Evolutionary conservation across 1,140 invertebrate genomes (phyloP).

Genomic region (Leptinotarsa defecta): DNA sequence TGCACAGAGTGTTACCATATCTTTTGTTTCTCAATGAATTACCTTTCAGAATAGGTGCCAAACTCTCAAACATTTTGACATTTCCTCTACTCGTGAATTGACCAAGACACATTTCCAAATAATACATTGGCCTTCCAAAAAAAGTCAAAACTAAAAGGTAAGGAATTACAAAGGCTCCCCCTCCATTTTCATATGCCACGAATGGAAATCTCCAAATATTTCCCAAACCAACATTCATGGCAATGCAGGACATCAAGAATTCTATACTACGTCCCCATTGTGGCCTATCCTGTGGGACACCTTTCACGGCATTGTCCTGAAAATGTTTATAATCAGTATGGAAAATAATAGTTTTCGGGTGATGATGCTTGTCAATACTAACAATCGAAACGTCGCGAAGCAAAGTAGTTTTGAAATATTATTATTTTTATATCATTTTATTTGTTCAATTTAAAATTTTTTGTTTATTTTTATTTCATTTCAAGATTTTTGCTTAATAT

Average conservation of each 20-base stretch:
- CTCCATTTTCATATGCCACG: slow-evolving; percentile 82
- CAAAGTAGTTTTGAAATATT: too few species aligned
- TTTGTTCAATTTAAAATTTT: too few species aligned
- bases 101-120: slow-evolving; percentile 83
- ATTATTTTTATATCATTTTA: too few species aligned
- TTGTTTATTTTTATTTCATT: too few species aligned
- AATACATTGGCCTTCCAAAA: slow-evolving; percentile 88
- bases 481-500: too few species aligned
- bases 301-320: background rate
- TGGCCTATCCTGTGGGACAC: slow-evolving; percentile 56
- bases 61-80: slow-evolving; percentile 66
- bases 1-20: background rate
- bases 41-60: slow-evolving; percentile 70
- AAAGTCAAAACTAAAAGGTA: slow-evolving; percentile 83
- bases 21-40: slow-evolving; percentile 12
- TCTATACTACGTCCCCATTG: slow-evolving; percentile 84
- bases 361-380: too few species aligned
- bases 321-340: background rate
- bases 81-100: slow-evolving; percentile 77
- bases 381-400: too few species aligned
- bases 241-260: slow-evolving; percentile 87
- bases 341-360: background rate
- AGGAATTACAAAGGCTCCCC: slow-evolving; percentile 81
- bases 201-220: slow-evolving; percentile 90
- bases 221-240: slow-evolving; percentile 87